Base-by-base conservation (phyloP, 2,113 vertebrate species). In the Leucosticte australis region DNA sequence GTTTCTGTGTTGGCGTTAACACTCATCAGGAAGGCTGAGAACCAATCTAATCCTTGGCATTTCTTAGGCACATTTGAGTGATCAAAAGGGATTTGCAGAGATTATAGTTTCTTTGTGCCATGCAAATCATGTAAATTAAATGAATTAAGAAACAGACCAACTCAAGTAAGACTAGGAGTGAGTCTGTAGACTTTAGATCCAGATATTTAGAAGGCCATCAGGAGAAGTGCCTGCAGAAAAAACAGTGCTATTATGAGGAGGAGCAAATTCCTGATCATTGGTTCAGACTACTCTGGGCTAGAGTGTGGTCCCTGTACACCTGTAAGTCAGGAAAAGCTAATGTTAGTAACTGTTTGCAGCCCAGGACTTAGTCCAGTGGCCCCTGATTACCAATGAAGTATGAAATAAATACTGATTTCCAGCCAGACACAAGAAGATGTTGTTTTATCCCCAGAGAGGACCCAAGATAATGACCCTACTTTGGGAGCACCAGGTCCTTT, bases 61-160 rank as follows among this genome's bases (percentile, higher is more conserved):
- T 94, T 97, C 17, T 89, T 57, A 83, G 60, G 74, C 49, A 94
- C n/a, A 79, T 82, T 50, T 94, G 53, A 83, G 21, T 94, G 74
- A 92, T 95, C 62, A 85, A 95, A 95, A 89, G 35, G 81, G 70
- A 94, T 91, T 83, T 92, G 49, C 16, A 85, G 84, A 79, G 78
- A 87, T 94, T 87, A 79, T 8, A 2, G 4, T 81, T 84, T 95
- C 67, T 79, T 91, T 76, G 9, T 83, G 53, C 83, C 18, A 65
- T 28, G 84, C 62, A 95, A 83, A 92, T 89, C n/a, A 62, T 33
- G 46, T 69, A n/a, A 89, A 65, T 82, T 78, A 94, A 78, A 89
- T 75, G 39, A 87, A 91, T 89, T 84, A 89, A 53, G 21, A 53
- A 15, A 56, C 44, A 60, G 44, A 91, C 44, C 12, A 89, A 62